Percentiles rank a stretch among this genome's conserved stretches.
Evolutionary conservation across 1,140 invertebrate species (phyloP).

Genomic region (Himalopsyche phryganea): DNA sequence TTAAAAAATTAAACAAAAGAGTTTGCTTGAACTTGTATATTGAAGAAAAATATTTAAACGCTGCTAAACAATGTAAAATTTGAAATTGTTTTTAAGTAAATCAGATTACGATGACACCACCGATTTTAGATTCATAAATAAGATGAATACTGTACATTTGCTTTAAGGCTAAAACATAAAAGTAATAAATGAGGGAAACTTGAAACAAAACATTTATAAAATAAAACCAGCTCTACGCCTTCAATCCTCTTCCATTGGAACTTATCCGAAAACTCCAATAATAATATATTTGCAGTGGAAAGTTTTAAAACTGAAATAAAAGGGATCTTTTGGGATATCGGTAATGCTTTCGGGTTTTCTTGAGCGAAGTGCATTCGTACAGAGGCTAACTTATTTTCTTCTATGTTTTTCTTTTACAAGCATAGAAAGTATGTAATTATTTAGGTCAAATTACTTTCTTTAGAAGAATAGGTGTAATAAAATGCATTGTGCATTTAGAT

Average conservation of each 20-base stretch:
- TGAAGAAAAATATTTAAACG: no score
- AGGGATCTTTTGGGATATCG: slow-evolving; percentile 30
- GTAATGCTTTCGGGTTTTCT: slow-evolving; percentile 26
- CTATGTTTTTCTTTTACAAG: no score
- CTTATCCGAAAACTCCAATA: slow-evolving; percentile 33
- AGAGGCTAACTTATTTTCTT: no score
- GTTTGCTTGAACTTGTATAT: no score
- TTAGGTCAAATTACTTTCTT: slow-evolving; percentile 1
- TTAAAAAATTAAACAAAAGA: no score
- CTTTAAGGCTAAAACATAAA: background rate
- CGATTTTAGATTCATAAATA: no score
- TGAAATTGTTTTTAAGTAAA: no score
- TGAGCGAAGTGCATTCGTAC: slow-evolving; percentile 1
- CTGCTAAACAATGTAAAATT: no score
- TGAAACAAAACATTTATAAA: background rate
- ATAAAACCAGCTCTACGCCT: slow-evolving; percentile 21
- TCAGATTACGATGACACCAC: no score
- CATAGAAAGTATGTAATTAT: slow-evolving; percentile 1
- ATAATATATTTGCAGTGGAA: slow-evolving; percentile 31
- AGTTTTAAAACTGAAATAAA: slow-evolving; percentile 35
- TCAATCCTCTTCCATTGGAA: slow-evolving; percentile 4
- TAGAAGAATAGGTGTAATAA: background rate
- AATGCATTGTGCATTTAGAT: background rate
- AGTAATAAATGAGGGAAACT: slow-evolving; percentile 5
- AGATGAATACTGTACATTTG: no score